Evolutionary conservation across 2,888 invertebrate species (phyloP).

Genomic region (Liopterus haemorrhoidalis): DNA sequence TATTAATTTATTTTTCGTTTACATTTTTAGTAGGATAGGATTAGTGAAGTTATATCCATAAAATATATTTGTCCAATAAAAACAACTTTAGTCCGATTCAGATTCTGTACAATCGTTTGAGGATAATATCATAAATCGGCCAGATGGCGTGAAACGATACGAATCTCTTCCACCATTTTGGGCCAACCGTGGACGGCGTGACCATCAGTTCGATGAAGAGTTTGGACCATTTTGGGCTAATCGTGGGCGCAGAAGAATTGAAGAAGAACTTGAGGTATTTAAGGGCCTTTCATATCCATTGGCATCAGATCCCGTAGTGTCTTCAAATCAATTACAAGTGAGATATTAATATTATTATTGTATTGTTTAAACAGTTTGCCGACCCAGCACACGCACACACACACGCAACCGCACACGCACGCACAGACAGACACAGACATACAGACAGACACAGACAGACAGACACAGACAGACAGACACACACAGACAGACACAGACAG

Average conservation of each 20-base stretch:
- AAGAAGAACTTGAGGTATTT: slow-evolving; percentile 38
- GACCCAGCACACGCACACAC: too few relatives aligned
- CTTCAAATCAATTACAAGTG: slow-evolving; percentile 41
- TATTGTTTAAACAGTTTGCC: too few relatives aligned
- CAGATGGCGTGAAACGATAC: slow-evolving; percentile 41
- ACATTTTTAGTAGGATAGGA: too few relatives aligned
- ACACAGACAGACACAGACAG: too few relatives aligned
- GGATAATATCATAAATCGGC: slow-evolving; percentile 28
- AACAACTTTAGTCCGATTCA: slow-evolving; percentile 45
- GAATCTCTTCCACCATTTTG: slow-evolving; percentile 27
- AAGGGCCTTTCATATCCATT: slow-evolving; percentile 33
- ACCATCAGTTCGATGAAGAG: slow-evolving; percentile 36
- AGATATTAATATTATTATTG: too few relatives aligned
- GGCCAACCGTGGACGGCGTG: slow-evolving; percentile 30
- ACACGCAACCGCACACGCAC: too few relatives aligned
- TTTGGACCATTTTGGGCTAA: slow-evolving; percentile 49
- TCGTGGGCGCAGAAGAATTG: slow-evolving; percentile 45
- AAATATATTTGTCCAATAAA: too few relatives aligned
- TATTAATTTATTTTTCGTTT: too few relatives aligned
- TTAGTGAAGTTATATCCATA: too few relatives aligned
- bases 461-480: too few relatives aligned
- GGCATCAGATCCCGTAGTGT: slow-evolving; percentile 38
- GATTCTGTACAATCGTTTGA: slow-evolving; percentile 33
- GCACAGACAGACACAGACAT: too few relatives aligned
- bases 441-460: too few relatives aligned